Evolutionary conservation across 53 echinoderm and acorn worm species (phyloP).

Genomic region (Arbacia lixula): DNA sequence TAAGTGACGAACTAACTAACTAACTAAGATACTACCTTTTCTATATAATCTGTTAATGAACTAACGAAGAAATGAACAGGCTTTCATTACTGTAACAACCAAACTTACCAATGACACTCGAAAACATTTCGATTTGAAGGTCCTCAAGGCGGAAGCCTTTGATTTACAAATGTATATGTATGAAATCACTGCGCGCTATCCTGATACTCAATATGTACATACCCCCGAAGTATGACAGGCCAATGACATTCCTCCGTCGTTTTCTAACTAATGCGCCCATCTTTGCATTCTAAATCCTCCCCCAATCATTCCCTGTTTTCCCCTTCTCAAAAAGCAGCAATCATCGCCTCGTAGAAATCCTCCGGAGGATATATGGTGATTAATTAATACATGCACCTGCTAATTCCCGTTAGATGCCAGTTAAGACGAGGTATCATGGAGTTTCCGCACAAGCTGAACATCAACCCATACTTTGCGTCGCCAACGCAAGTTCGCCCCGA

Average conservation of each 20-base stretch:
- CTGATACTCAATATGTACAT: neutral
- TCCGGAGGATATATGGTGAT: constrained; percentile 4
- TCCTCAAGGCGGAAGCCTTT: constrained; percentile 29
- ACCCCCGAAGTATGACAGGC: neutral
- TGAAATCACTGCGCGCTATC: neutral
- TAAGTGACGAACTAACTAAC: no score
- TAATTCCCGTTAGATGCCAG: constrained; percentile 9
- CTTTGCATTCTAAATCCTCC: neutral
- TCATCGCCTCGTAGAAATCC: constrained; percentile 32
- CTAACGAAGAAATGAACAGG: no score
- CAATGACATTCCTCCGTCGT: neutral
- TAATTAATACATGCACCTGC: constrained; percentile 39
- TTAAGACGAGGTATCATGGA: neutral
- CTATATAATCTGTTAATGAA: no score
- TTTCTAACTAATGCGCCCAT: neutral
- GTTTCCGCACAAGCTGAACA: neutral
- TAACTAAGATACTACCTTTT: no score
- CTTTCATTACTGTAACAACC: no score
- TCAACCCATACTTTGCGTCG: constrained; percentile 13
- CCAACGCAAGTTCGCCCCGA: constrained; percentile 15
- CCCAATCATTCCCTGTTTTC: neutral
- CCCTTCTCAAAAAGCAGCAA: neutral
- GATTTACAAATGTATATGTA: constrained; percentile 1
- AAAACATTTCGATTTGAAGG: no score
- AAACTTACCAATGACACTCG: no score